Evolutionary conservation across 2,888 invertebrate genomes (phyloP).

Genomic region (Nipponacmea schrenckii): DNA sequence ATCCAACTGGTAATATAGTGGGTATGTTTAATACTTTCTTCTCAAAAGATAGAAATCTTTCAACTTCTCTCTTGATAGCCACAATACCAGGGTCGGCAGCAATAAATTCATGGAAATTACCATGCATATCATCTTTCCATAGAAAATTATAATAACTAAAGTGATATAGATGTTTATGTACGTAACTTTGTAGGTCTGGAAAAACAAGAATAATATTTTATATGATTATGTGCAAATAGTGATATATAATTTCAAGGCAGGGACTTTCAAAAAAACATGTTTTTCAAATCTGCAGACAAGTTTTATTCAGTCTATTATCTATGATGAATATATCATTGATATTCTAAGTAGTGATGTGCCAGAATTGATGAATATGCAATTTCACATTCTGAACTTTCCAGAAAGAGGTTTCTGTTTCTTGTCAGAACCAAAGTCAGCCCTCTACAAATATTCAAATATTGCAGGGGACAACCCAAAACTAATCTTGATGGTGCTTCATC

Average conservation of each 20-base stretch:
- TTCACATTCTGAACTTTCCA: too few species aligned
- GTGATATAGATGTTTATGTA: conserved; percentile 63
- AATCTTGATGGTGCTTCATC: too few species aligned
- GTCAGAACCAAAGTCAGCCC: too few species aligned
- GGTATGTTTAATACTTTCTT: conserved; percentile 61
- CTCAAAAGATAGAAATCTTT: conserved; percentile 60
- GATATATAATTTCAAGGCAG: background rate
- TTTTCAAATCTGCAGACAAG: too few species aligned
- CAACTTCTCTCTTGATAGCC: conserved; percentile 56
- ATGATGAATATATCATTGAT: too few species aligned
- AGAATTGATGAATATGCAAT: too few species aligned
- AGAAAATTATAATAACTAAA: conserved; percentile 66
- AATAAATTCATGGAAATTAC: conserved; percentile 65
- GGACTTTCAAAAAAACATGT: too few species aligned
- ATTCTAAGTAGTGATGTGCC: too few species aligned
- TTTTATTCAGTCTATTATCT: too few species aligned
- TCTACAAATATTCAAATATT: too few species aligned
- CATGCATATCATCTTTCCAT: conserved; percentile 67
- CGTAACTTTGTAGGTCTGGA: conserved; percentile 57
- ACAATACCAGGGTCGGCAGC: conserved; percentile 59
- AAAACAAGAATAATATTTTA: background rate
- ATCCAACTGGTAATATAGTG: conserved; percentile 58
- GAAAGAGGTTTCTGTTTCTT: too few species aligned
- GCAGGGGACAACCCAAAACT: too few species aligned
- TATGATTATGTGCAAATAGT: background rate